Percentiles rank a stretch among this genome's conserved stretches.
Evolutionary conservation across 30 jellyfish, hydroid and myxozoan species (phyloP).

Genomic region (Aurelia aurita): DNA sequence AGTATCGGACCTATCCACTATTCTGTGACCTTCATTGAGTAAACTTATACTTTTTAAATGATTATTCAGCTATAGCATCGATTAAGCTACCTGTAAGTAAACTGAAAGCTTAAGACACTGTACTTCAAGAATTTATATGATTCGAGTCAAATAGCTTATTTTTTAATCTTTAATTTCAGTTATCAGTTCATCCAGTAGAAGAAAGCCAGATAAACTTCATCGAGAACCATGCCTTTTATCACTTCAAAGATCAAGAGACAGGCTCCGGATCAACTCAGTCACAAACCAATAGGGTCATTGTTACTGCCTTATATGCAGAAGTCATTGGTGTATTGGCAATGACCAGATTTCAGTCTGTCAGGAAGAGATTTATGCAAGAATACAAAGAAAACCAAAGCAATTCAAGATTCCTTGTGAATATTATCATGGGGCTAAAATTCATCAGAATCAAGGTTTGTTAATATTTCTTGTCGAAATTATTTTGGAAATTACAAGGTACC

Average conservation of each 20-base stretch:
- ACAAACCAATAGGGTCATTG: constrained; percentile 84
- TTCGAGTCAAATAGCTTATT: too few relatives aligned
- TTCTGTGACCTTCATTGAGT: too few relatives aligned
- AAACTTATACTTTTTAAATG: too few relatives aligned
- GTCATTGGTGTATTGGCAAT: constrained; percentile 98
- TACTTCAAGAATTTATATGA: too few relatives aligned
- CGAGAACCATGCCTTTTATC: constrained; percentile 95
- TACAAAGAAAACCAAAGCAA: constrained; percentile 88
- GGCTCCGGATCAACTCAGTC: constrained; percentile 65
- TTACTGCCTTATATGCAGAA: constrained; percentile 98
- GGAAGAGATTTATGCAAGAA: constrained; percentile 93
- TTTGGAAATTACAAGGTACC: too few relatives aligned
- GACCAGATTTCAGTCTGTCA: constrained; percentile 95
- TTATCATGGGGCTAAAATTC: constrained; percentile 89
- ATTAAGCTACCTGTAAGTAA: too few relatives aligned
- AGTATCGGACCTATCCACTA: too few relatives aligned
- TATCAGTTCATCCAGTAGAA: constrained; percentile 97
- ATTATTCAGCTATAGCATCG: too few relatives aligned
- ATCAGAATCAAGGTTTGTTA: constrained; percentile 90
- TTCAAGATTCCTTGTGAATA: constrained; percentile 80
- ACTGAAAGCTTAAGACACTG: too few relatives aligned
- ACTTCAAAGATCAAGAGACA: constrained; percentile 83
- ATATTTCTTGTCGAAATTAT: too few relatives aligned
- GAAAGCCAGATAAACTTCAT: constrained; percentile 94
- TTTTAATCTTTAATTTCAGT: constrained; percentile 36